Evolutionary conservation across 2,113 vertebrate genomes (phyloP), one percentile per base, ranked within the genome.

Genomic region (Melanerpes formicivorus): DNA sequence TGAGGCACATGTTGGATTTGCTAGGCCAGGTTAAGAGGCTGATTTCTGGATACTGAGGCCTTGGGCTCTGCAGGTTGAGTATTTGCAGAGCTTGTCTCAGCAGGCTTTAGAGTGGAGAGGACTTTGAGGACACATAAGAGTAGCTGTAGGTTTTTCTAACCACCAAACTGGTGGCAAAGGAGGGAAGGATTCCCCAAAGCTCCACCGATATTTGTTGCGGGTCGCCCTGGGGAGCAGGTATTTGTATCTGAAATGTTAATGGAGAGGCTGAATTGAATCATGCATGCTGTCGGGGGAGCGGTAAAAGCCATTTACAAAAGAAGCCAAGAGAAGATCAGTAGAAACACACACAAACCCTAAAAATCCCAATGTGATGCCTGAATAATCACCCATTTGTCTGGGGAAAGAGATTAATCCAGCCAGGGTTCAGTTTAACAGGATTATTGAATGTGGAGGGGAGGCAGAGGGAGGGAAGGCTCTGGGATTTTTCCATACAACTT

Each of bases 401-500:
- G 94, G 94, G 91, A 95, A 92, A 64, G 91, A 90, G 94, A 95
- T 95, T 96, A 94, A 94, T 93, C 84, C 91, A 93, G 84, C 62
- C 90, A 90, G 73, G 90, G 93, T 94, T 96, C 91, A 95, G 84
- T 96, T 91, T 94, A 95, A 95, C 90, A 94, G 95, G 94, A 95
- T 95, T 96, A 96, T 80, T 93, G 90, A 84, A 54, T 0, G 1
- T 16, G 65, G 73, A 30, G 72, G 67, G 65, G 55, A 87, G 40
- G 34, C 46, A 84, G 63, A 76, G 44, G 56, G 69, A 85, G 44
- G 37, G 16, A 80, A 40, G 25, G 72, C 89, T 82, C 72, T 92
- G 73, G 48, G 87, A 66, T 94, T 94, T 91, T 91, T 82, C 76
- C 85, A 19, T 87, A 32, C 1, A 2, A 48, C 46, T 90, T 87